Base-by-base conservation (phyloP, 2,797 vertebrate genomes). In the Eurystomus glaucurus region DNA sequence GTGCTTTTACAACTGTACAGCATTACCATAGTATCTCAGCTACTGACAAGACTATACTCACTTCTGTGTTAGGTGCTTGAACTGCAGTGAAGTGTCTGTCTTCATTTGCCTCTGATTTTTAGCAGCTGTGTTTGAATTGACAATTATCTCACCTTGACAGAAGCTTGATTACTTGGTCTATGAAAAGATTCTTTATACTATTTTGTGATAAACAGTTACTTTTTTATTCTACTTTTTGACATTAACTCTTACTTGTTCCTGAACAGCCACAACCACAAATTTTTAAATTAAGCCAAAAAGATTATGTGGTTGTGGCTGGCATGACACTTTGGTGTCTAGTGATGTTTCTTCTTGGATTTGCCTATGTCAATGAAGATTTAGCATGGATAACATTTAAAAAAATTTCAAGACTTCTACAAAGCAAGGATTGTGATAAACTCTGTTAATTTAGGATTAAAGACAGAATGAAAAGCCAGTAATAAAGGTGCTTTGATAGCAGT, bases 401-500 rank as follows among this genome's bases (percentile, higher is more conserved):
- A 52, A 52, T 9, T 57, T 31, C n/a, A 61, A 37, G 69, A 88
- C 8, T 69, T 94, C 43, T 81, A 62, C 31, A 45, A 54, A 83
- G 29, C 7, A 75, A 82, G 29, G 62, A 58, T 54, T 90, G 41
- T 54, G 41, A 91, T 58, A 85, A 94, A 93, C 31, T 46, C 55
- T 82, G 39, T 58, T 96, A 89, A 86, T 97, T 95, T 80, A 90
- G 69, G 57, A 37, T 90, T 64, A 96, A 93, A 95, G n/a, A 78
- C 43, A 92, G 33, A 93, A 94, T 10, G 28, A 83, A 81, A 94
- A 90, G 14, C 26, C 71, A 70, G 33, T 7, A 90, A 51, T 77
- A 84, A 93, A 79, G 51, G 43, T 16, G 23, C 31, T 96, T 95
- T 92, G 78, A 85, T 62, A 93, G 54, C 94, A 93, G 78, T 88